Conservation (phyloP, 2,113 vertebrate genomes). For the Vidua macroura region DNA sequence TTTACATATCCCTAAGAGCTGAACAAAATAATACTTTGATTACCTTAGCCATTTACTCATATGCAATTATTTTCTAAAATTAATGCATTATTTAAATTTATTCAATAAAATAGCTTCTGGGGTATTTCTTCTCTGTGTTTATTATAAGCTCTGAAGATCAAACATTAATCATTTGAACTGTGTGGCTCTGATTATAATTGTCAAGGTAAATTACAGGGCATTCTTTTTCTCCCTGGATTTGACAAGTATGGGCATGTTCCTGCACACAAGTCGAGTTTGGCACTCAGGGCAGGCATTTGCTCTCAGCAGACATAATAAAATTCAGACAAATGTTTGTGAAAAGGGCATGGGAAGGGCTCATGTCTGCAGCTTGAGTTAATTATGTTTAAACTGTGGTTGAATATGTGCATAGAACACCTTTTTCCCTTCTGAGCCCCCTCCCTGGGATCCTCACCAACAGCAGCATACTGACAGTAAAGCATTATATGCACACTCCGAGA, state of each 20-base stretch:
- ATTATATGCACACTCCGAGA: neutral
- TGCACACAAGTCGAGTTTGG: neutral
- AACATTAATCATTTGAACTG: neutral
- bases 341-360: neutral
- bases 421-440: neutral
- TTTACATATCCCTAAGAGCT: conserved; percentile 17
- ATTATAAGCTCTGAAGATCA: conserved; percentile 27
- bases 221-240: neutral
- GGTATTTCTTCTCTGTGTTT: conserved; percentile 12
- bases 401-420: neutral
- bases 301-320: neutral
- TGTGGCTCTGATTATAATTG: conserved; percentile 21
- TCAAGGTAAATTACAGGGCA: conserved; percentile 3
- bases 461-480: neutral
- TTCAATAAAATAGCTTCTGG: conserved; percentile 34
- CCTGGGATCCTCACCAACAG: neutral
- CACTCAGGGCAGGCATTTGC: neutral
- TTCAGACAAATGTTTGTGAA: neutral
- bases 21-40: conserved; percentile 46
- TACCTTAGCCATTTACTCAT: neutral
- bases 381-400: neutral
- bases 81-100: conserved; percentile 46
- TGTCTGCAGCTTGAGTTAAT: neutral
- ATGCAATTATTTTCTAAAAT: conserved; percentile 8
- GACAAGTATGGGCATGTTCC: neutral